These are phyloP conservation scores for Phrynocephalus versicolor DNA, from an alignment of 2,113 vertebrate genomes.

Conservation along the genomic window DNA sequence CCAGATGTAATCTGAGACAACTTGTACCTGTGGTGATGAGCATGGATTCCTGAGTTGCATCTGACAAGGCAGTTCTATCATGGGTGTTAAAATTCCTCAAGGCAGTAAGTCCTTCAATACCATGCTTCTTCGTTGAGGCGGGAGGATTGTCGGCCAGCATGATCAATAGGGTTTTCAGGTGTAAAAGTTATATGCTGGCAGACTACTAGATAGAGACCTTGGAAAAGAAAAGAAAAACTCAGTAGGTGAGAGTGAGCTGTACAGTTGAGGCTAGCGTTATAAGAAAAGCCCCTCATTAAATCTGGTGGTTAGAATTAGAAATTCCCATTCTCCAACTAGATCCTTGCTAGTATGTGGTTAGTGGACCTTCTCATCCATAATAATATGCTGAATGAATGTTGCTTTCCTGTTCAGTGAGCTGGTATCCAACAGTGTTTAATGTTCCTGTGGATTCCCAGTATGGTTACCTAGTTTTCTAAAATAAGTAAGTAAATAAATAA, in stretches of 20 bases:
- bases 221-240: not conserved
- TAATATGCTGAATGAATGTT: too few relatives aligned
- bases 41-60: not conserved
- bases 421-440: too few relatives aligned
- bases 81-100: not conserved
- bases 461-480: not conserved
- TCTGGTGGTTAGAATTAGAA: too few relatives aligned
- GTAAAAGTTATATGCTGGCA: not conserved
- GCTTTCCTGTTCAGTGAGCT: too few relatives aligned
- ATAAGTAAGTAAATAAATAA: too few relatives aligned
- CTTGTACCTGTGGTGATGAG: not conserved
- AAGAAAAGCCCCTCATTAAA: too few relatives aligned
- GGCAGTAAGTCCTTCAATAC: not conserved
- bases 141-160: not conserved
- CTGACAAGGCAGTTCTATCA: not conserved
- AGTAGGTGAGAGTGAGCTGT: not conserved
- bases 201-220: not conserved
- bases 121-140: not conserved
- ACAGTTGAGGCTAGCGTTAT: too few relatives aligned
- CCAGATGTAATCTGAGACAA: not conserved
- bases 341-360: too few relatives aligned
- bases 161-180: not conserved
- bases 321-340: too few relatives aligned
- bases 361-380: too few relatives aligned
- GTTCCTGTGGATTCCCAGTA: too few relatives aligned